phyloP scores from a whole-genome alignment of 2,888 invertebrate species.

The Hemistola chrysoprasaria region DNA sequence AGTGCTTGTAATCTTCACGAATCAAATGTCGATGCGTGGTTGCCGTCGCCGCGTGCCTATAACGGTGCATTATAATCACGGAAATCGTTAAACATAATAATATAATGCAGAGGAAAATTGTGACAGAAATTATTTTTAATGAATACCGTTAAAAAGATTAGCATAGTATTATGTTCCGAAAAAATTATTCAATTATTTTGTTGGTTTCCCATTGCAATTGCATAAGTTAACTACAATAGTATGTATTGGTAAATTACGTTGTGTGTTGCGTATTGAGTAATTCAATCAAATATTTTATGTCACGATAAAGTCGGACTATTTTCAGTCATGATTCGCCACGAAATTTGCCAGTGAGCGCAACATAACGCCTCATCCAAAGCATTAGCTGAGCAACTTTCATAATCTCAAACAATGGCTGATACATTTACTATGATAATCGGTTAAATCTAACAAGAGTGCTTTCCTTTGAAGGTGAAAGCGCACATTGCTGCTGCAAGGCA shows the following conservation, averaged over 20 bases:
- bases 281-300: no score
- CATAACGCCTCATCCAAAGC: slow-evolving; percentile 6
- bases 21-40: slow-evolving; percentile 61
- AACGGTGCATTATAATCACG: slow-evolving; percentile 69
- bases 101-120: slow-evolving; percentile 28
- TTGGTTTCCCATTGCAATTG: no score
- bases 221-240: no score
- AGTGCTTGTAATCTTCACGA: slow-evolving; percentile 61
- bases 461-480: slow-evolving; percentile 73
- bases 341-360: slow-evolving; percentile 7
- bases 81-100: slow-evolving; percentile 51
- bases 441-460: slow-evolving; percentile 65
- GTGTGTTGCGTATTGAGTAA: no score
- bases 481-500: slow-evolving; percentile 53
- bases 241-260: no score
- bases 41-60: slow-evolving; percentile 53
- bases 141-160: no score
- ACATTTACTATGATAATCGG: slow-evolving; percentile 75
- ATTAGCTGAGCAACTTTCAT: slow-evolving; percentile 49
- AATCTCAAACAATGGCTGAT: slow-evolving; percentile 63
- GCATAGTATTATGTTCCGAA: no score
- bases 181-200: no score
- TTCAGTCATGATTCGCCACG: slow-evolving; percentile 15
- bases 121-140: slow-evolving; percentile 28
- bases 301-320: no score